phyloP scores from a whole-genome alignment of 2,888 invertebrate species.

The Chloroclysta siterata region DNA sequence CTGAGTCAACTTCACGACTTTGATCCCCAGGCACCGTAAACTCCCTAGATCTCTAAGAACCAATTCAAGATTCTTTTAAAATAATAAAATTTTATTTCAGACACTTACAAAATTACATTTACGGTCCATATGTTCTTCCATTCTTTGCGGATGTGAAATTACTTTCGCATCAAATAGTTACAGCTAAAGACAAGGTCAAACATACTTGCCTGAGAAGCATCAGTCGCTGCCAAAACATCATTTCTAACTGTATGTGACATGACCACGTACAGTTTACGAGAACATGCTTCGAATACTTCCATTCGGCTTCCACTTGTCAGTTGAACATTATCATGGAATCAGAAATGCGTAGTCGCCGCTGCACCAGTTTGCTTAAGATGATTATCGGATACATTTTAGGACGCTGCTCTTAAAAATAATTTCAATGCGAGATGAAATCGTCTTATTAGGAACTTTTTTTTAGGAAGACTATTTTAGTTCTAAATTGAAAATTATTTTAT shows the following conservation, averaged over 20 bases:
- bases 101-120: too few species aligned
- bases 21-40: too few species aligned
- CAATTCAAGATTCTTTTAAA: too few species aligned
- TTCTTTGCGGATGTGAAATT: too few species aligned
- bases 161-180: too few species aligned
- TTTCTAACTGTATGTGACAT: slow-evolving; percentile 25
- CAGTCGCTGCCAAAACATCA: slow-evolving; percentile 19
- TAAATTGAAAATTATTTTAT: too few species aligned
- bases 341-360: slow-evolving; percentile 60
- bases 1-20: too few species aligned
- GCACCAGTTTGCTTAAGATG: slow-evolving; percentile 64
- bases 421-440: not conserved
- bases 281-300: slow-evolving; percentile 47
- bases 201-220: not conserved
- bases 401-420: slow-evolving; percentile 5
- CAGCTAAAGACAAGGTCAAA: too few species aligned
- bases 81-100: too few species aligned
- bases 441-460: not conserved
- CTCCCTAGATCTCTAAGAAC: too few species aligned
- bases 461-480: too few species aligned
- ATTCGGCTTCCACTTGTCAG: slow-evolving; percentile 66
- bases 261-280: slow-evolving; percentile 20
- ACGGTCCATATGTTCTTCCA: too few species aligned
- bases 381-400: slow-evolving; percentile 54
- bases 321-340: slow-evolving; percentile 58